phyloP scores from a whole-genome alignment of 2,113 vertebrate species.

The Etheostoma cragini region DNA sequence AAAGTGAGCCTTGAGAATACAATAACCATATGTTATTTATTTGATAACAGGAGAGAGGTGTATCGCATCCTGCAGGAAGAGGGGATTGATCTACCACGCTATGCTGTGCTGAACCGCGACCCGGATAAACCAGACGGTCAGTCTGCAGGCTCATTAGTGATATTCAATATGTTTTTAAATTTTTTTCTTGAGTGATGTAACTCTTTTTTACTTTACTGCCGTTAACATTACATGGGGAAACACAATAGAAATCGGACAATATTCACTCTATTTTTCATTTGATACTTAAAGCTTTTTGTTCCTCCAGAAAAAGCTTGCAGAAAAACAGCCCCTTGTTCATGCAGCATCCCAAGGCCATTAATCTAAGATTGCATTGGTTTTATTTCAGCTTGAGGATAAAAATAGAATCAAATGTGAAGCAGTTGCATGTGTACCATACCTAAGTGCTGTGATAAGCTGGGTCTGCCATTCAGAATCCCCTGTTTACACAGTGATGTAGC shows the following conservation, averaged over 20 bases:
- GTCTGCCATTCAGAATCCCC: conserved; percentile 32
- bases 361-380: conserved; percentile 42
- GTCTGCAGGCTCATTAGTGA: conserved; percentile 52
- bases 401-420: conserved; percentile 68
- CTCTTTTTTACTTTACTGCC: background rate
- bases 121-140: conserved; percentile 95
- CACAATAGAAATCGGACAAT: background rate
- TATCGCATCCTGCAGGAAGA: conserved; percentile 98
- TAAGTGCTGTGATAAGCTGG: conserved; percentile 37
- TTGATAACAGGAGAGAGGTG: conserved; percentile 90
- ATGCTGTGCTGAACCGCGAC: conserved; percentile 96
- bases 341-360: conserved; percentile 16
- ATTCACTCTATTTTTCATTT: background rate
- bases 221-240: background rate
- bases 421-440: conserved; percentile 46
- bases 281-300: background rate
- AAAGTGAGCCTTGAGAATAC: background rate
- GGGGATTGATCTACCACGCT: conserved; percentile 96
- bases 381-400: conserved; percentile 66
- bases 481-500: conserved; percentile 20
- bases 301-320: background rate
- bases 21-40: background rate
- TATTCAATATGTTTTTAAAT: background rate
- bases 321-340: background rate
- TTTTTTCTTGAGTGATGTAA: no score